Percentiles rank a stretch among this genome's conserved stretches.
phyloP scores from a whole-genome alignment of 2,113 vertebrate genomes.

The Ptilorrhoa leucosticta region DNA sequence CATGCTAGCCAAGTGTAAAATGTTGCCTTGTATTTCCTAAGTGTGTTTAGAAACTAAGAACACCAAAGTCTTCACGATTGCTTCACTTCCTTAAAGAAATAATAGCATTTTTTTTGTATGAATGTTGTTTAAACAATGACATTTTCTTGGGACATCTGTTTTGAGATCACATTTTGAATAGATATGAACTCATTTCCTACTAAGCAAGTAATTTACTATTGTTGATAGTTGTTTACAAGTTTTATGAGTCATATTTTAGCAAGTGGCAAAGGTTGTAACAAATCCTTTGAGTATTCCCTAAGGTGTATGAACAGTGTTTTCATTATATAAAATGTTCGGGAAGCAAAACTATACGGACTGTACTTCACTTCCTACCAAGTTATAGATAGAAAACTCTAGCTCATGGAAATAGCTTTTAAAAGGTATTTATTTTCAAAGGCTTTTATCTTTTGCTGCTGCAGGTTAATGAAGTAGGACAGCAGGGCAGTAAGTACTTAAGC shows the following conservation, averaged over 20 bases:
- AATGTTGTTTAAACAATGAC: constrained; percentile 80
- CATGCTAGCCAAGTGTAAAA: constrained; percentile 45
- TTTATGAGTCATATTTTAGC: constrained; percentile 77
- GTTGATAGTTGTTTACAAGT: constrained; percentile 84
- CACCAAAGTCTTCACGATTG: constrained; percentile 67
- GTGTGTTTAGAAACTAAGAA: constrained; percentile 67
- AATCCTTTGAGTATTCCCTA: constrained; percentile 72
- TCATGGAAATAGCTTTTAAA: constrained; percentile 59
- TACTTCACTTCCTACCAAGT: constrained; percentile 60
- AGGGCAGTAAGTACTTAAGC: constrained; percentile 54
- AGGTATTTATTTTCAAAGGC: constrained; percentile 52
- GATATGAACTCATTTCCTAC: constrained; percentile 87
- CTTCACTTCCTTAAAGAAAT: constrained; percentile 82
- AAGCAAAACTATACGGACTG: constrained; percentile 55
- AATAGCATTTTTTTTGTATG: constrained; percentile 67
- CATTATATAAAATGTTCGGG: constrained; percentile 65
- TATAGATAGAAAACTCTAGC: constrained; percentile 10
- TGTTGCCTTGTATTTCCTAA: constrained; percentile 53
- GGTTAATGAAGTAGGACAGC: constrained; percentile 45
- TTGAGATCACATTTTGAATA: constrained; percentile 83
- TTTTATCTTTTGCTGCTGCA: constrained; percentile 48
- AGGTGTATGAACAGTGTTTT: constrained; percentile 63
- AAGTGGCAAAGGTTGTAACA: constrained; percentile 76
- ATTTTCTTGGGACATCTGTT: constrained; percentile 88
- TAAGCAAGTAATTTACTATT: constrained; percentile 80